Evolutionary conservation across 92 coral and sea anemone species (phyloP).

Genomic region (Phymanthus crucifer): DNA sequence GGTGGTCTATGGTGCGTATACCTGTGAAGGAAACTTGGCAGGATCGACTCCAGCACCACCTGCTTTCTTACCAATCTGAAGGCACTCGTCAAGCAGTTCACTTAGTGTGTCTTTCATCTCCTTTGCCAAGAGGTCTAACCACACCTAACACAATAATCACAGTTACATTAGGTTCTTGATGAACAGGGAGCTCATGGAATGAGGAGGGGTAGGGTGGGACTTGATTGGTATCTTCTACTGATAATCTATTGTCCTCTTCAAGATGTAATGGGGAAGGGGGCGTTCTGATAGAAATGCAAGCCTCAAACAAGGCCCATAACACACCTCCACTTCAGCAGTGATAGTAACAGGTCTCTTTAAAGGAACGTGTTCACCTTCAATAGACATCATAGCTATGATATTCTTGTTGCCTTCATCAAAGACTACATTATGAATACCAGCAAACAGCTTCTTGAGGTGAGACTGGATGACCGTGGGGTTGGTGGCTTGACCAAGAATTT

Average conservation of each 20-base stretch:
- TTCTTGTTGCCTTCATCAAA: conserved; percentile 94
- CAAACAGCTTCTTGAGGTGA: conserved; percentile 93
- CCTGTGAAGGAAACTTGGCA: conserved; percentile 96
- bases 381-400: conserved; percentile 92
- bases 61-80: conserved; percentile 79
- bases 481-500: conserved; percentile 97
- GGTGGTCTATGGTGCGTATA: conserved; percentile 5
- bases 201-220: too few relatives aligned
- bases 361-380: conserved; percentile 89
- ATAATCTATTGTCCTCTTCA: too few relatives aligned
- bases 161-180: too few relatives aligned
- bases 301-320: background rate
- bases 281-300: background rate
- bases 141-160: conserved; percentile 56
- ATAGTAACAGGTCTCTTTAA: conserved; percentile 85
- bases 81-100: conserved; percentile 80
- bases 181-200: too few relatives aligned
- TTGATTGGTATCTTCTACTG: too few relatives aligned
- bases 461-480: conserved; percentile 95
- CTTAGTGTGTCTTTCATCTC: conserved; percentile 97
- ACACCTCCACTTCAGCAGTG: conserved; percentile 97
- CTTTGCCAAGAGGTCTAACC: conserved; percentile 93
- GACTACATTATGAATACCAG: conserved; percentile 91
- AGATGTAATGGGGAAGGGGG: too few relatives aligned
- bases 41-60: conserved; percentile 94